Evolutionary conservation across 1,140 invertebrate species (phyloP).

Genomic region (Steinernema feltiae): DNA sequence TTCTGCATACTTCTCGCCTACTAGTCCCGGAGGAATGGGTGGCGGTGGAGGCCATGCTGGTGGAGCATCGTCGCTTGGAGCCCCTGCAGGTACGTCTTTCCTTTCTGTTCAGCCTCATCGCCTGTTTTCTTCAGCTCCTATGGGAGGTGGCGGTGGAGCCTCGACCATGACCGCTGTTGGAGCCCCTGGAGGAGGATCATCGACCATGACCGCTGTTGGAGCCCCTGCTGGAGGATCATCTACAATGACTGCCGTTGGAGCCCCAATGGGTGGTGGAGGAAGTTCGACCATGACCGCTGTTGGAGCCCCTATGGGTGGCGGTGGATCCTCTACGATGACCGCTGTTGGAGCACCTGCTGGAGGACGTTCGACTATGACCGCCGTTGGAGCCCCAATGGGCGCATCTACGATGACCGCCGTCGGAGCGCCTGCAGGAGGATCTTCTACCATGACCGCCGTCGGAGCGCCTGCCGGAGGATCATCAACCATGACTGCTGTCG

Average conservation of each 20-base stretch:
- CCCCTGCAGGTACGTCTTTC: background rate
- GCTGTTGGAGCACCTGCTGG: constrained; percentile 1
- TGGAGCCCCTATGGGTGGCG: constrained; percentile 2
- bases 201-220: constrained; percentile 18
- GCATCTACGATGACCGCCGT: constrained; percentile 22
- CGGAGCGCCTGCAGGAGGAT: constrained; percentile 1
- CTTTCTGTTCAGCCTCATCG: background rate
- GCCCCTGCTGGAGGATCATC: background rate
- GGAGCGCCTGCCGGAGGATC: constrained; percentile 15
- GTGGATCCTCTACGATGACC: constrained; percentile 17
- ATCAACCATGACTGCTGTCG: constrained; percentile 19
- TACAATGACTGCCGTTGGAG: constrained; percentile 24
- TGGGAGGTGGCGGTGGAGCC: background rate
- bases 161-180: constrained; percentile 22
- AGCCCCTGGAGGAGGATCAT: background rate
- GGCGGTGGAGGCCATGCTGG: constrained; percentile 3
- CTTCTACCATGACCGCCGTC: constrained; percentile 20
- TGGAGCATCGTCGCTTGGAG: background rate
- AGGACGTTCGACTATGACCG: constrained; percentile 22
- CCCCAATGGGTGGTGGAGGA: constrained; percentile 4
- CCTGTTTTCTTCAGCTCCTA: background rate
- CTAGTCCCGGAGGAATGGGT: background rate
- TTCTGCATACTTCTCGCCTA: constrained; percentile 18
- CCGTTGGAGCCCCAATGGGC: constrained; percentile 21
- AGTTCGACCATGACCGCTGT: constrained; percentile 6